Evolutionary conservation across 2,113 vertebrate species (phyloP), one percentile per base, ranked within the genome.

Genomic region (Loxodonta africana): DNA sequence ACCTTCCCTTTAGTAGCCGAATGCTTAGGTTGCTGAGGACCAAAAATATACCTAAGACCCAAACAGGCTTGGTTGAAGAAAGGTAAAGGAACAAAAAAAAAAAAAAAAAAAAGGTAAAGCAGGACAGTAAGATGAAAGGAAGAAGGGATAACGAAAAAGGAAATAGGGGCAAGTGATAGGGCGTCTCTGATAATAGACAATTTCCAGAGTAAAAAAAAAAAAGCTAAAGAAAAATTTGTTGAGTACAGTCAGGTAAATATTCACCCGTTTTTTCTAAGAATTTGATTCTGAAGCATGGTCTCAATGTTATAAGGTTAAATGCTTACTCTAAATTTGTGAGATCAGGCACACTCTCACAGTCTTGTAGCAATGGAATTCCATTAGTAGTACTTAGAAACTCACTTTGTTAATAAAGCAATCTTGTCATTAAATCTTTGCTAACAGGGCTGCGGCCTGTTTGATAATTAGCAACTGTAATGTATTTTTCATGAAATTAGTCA

Each of bases 391-490:
- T 90, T 78, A 69, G 71, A 6, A 69, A 83, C 41, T 93, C 53
- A 89, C 26, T 26, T 51, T 95, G 71, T 44, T 90, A 25, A 83
- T 92, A 71, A 94, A 92, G 51, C 87, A 87, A 94, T 95, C 77
- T 91, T 90, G 78, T 94, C 81, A 67, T 76, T 93, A 81, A 85
- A 85, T 95, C 63, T 95, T 73, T 91, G 46, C 89, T 83, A 88
- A 92, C 25, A 90, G 37, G 15, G 60, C 48, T 92, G 77, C 83
- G 91, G 63, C 46, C 71, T 86, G 8, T 62, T 93, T 82, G 20
- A 73, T 86, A 83, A 80, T 91, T 91, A 93, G 67, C 74, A 73
- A 6, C 30, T 57, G 26, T 71, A 92, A 80, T 88, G 14, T 65
- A 51, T 57, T 76, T 81, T 95, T 73, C 37, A 53, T 82, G 51